Evolutionary conservation across 2,113 vertebrate genomes (phyloP), one percentile per base, ranked within the genome.

Genomic region (Forbesichthys agassizii): DNA sequence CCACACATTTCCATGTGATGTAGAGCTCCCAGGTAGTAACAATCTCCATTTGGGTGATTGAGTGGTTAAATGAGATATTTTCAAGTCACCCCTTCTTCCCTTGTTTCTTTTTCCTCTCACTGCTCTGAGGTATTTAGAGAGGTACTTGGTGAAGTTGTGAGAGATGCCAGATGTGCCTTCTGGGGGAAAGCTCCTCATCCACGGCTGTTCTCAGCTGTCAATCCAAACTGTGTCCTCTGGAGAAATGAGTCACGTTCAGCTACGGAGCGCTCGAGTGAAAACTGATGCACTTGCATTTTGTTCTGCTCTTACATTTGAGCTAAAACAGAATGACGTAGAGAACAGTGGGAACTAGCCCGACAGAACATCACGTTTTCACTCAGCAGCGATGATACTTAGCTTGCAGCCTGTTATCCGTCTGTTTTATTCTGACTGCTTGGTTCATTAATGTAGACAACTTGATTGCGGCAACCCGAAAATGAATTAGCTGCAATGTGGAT

Each of bases 11-110:
- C 75, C 81, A 61, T 11, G 68, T 53, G 62, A 77, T 51, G 77
- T 66, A 16, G 68, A 71, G 71, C 79, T 84, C 61, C 65, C 75
- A 81, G 69, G 80, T 86, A 80, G 81, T 86, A 80, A 84, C 78
- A 64, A 71, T 78, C 81, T 84, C 74, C 81, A 83, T 86, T 87
- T 77, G 74, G 65, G 72, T 81, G 83, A 86, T 74, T 81, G 81
- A 84, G 72, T 79, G 74, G 78, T 80, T 83, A 83, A 84, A 84
- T 73, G 69, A 70, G 69, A 81, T 62, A 75, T 68, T 69, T 82
- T 48, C 8, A 10, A 61, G 47, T 46, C 33, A 3, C 16, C 16
- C n/a, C 14, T 47, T 11, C 61, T 27, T 5, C 46, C 11, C 33
- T 47, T 79, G 27, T 7, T 9, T 62, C 6, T 55, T 69, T 64